Evolutionary conservation across 2,113 vertebrate species (phyloP).

Genomic region (Gallinago paraguaiae): DNA sequence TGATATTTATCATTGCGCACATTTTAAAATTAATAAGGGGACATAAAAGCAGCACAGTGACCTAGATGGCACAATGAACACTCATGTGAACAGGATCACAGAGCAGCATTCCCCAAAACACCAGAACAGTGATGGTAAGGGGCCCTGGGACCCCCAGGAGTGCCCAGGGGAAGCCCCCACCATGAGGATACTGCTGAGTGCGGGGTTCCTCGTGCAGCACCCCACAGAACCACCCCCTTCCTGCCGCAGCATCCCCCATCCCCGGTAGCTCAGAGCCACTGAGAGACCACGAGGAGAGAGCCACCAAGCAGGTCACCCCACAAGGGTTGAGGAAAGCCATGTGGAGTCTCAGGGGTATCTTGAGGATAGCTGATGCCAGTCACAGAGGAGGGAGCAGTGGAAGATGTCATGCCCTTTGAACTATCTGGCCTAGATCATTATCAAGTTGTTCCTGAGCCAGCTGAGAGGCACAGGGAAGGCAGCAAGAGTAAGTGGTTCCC

Average conservation of each 20-base stretch:
- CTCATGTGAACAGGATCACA: neutral
- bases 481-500: neutral
- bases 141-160: no score
- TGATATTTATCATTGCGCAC: neutral
- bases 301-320: rapidly evolving
- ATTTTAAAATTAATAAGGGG: neutral
- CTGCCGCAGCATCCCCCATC: no score
- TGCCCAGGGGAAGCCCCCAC: no score
- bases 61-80: neutral
- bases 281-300: neutral
- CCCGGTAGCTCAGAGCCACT: neutral
- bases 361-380: neutral
- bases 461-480: neutral
- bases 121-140: neutral
- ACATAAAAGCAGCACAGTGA: neutral
- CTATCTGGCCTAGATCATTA: neutral
- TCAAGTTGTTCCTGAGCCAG: neutral
- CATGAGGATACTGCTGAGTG: neutral
- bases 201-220: neutral
- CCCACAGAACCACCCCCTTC: neutral
- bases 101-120: neutral
- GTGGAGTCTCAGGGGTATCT: neutral
- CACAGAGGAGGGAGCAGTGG: neutral
- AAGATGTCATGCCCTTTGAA: neutral
- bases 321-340: neutral